A percentile compares a stretch with the other conserved stretches of the same genome.
These are phyloP conservation scores for Poeciliopsis prolifica DNA, from an alignment of 2,113 vertebrate genomes.

Conservation along the genomic window DNA sequence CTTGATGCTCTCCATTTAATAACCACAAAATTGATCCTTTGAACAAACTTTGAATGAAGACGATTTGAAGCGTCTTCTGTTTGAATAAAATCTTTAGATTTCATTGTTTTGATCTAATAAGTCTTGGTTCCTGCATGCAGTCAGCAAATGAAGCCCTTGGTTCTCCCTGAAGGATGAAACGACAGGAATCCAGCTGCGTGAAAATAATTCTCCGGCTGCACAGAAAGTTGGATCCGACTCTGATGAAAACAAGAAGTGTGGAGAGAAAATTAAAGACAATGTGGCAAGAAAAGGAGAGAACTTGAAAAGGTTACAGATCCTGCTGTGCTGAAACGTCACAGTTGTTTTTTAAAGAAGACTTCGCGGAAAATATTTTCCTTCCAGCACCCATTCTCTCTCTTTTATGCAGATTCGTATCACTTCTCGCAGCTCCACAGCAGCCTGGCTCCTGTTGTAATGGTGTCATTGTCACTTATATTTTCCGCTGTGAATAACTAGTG, in stretches of 20 bases:
- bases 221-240: constrained; percentile 1
- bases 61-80: constrained; percentile 23
- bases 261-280: constrained; percentile 22
- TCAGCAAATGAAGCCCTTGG: background rate
- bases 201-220: constrained; percentile 37
- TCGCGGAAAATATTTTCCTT: constrained; percentile 28
- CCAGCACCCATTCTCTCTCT: constrained; percentile 29
- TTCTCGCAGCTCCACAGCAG: constrained; percentile 21
- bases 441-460: constrained; percentile 47
- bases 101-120: background rate
- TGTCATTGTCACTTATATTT: constrained; percentile 62
- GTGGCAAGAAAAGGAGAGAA: constrained; percentile 7
- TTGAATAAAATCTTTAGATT: constrained; percentile 23
- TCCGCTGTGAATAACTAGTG: constrained; percentile 60
- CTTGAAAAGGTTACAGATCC: constrained; percentile 41
- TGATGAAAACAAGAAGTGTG: constrained; percentile 1
- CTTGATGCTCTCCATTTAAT: constrained; percentile 27
- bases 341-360: constrained; percentile 26
- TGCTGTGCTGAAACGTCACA: constrained; percentile 44
- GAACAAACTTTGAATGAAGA: constrained; percentile 22
- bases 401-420: constrained; percentile 23
- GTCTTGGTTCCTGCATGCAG: background rate
- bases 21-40: constrained; percentile 15
- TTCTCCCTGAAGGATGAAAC: constrained; percentile 12
- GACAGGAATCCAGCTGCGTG: background rate